Percentiles rank a stretch among this genome's conserved stretches.
phyloP scores from a whole-genome alignment of 2,888 invertebrate species.

The Tenthredo scrophulariae region DNA sequence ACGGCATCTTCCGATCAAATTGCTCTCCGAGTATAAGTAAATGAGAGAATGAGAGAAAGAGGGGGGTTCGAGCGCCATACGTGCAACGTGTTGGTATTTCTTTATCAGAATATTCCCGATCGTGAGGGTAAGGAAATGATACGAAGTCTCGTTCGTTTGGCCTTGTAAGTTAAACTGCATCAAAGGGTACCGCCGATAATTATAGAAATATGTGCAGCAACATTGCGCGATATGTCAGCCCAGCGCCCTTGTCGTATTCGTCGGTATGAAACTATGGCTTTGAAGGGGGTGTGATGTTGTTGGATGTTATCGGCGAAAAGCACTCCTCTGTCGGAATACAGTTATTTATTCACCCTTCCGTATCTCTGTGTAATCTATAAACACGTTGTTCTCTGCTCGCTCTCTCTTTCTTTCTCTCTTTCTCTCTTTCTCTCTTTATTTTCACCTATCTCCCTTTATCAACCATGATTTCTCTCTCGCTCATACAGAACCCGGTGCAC shows the following conservation, averaged over 20 bases:
- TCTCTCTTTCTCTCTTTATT: not conserved
- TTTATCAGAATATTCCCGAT: constrained; percentile 71
- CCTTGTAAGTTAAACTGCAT: constrained; percentile 69
- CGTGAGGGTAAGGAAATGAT: constrained; percentile 57
- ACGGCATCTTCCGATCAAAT: constrained; percentile 29
- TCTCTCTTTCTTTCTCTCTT: constrained; percentile 22
- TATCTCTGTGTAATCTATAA: constrained; percentile 70
- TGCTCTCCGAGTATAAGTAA: not conserved
- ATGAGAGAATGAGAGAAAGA: not conserved
- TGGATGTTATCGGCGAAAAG: constrained; percentile 33
- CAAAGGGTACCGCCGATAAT: constrained; percentile 77
- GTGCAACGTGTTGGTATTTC: constrained; percentile 65
- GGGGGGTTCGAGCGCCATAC: constrained; percentile 47
- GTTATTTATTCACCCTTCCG: constrained; percentile 72
- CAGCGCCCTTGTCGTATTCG: constrained; percentile 51
- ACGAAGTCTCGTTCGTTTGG: constrained; percentile 18
- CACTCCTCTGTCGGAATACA: constrained; percentile 70
- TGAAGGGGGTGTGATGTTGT: constrained; percentile 51
- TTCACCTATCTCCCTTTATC: constrained; percentile 26
- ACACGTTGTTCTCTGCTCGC: constrained; percentile 63
- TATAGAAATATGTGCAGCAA: constrained; percentile 76
- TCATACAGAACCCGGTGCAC: constrained; percentile 47
- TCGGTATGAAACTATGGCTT: constrained; percentile 42
- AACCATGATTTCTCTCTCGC: not conserved
- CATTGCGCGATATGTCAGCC: constrained; percentile 51